Conservation (phyloP, 2,113 vertebrate species). For the Pogonocichla stellata region DNA sequence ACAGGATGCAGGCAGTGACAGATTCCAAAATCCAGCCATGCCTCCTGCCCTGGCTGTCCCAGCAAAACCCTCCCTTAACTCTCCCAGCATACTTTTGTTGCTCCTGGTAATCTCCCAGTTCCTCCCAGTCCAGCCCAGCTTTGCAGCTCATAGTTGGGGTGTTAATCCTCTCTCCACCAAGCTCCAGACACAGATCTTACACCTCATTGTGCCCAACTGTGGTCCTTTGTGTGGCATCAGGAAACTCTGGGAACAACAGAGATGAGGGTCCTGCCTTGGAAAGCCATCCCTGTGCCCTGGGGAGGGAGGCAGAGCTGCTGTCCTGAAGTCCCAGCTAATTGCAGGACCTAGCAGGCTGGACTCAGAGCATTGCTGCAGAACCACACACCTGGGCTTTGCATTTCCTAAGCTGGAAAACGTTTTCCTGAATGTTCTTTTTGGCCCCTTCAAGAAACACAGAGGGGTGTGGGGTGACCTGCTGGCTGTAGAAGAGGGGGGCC, state of each 20-base stretch:
- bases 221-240: not conserved
- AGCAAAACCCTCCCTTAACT: not conserved
- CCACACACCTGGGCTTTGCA: not conserved
- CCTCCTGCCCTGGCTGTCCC: not conserved
- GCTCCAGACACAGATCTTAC: not conserved
- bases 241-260: not conserved
- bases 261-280: not conserved
- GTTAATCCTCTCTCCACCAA: not conserved
- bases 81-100: not conserved
- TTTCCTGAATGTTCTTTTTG: not conserved
- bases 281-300: not conserved
- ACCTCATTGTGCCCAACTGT: fast-evolving
- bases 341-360: not conserved
- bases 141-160: not conserved
- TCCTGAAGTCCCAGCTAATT: not conserved
- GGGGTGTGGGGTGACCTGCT: not conserved
- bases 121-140: not conserved
- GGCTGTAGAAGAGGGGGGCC: not conserved
- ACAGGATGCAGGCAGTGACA: not conserved
- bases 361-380: not conserved
- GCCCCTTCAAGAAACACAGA: not conserved
- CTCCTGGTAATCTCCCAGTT: not conserved
- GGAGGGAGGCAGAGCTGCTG: not conserved
- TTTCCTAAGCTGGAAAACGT: not conserved
- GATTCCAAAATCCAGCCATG: not conserved